A percentile compares a stretch with the other conserved stretches of the same genome.
phyloP scores from a whole-genome alignment of 2,113 vertebrate species.

The Cinclus cinclus region DNA sequence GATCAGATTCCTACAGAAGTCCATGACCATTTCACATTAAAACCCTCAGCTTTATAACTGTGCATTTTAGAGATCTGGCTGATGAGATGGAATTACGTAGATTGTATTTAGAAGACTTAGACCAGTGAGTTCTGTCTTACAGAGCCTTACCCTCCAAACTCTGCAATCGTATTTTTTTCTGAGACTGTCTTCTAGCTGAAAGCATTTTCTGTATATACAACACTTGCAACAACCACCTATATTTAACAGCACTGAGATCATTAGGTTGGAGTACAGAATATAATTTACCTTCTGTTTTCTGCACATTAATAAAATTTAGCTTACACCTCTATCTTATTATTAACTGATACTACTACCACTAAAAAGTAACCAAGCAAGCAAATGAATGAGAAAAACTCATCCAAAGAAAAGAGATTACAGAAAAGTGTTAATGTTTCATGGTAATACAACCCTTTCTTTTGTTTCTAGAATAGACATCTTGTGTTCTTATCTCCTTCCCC shows the following conservation, averaged over 20 bases:
- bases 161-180: background rate
- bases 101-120: background rate
- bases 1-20: background rate
- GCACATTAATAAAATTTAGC: background rate
- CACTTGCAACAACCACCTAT: background rate
- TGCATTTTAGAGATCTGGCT: background rate
- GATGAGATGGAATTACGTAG: background rate
- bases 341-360: background rate
- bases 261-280: background rate
- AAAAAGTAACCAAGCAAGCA: background rate
- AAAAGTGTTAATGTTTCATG: background rate
- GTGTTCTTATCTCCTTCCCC: background rate
- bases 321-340: background rate
- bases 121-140: accelerated
- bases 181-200: background rate
- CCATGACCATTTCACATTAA: background rate
- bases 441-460: background rate
- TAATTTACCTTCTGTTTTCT: background rate
- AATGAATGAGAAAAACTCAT: background rate
- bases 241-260: background rate
- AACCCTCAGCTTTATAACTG: background rate
- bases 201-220: background rate
- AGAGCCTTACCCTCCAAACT: background rate
- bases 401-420: background rate
- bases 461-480: background rate